Evolutionary conservation across 2,797 vertebrate species (phyloP), one percentile per base, ranked within the genome.

Genomic region (Muscicapa comitata): DNA sequence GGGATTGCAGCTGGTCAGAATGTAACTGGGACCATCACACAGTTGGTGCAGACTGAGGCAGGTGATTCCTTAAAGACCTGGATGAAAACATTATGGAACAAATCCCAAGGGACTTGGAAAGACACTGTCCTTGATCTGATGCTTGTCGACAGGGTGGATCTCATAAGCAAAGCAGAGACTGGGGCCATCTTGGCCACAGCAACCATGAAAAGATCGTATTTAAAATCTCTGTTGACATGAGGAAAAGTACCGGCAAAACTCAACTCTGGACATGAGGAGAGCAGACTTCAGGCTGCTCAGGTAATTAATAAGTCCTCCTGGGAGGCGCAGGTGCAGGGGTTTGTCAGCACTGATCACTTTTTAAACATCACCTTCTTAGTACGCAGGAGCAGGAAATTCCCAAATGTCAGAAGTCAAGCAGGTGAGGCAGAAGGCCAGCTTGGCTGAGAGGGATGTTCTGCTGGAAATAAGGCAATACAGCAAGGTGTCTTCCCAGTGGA

Each of bases 261-360:
- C 8, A 48, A 1, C 7, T 48, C 16, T 24, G 29, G 42, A 40
- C 24, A 20, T 20, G 29, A 73, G 13, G 40, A 55, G 11, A 63
- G 17, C 14, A 35, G 26, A 57, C 11, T 66, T 58, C 23, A 51
- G 61, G 12, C 4, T n/a, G 17, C n/a, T 51, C n/a, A 28, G 53
- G 23, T 18, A n/a, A 43, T 31, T 28, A 43, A 10, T 23, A 31
- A 50, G 17, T 23, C 12, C 10, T 35, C 28, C 21, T 58, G 18
- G 37, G 7, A 58, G 43, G 53, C 50, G 3, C 37, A n/a, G 23
- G 18, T 43, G 8, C 0, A 1, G 8, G 5, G 10, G 4, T 58
- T 21, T 57, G 21, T 26, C 61, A 18, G 5, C 1, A 0, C 14
- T 37, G 15, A 4, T 42, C 23, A 18, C 28, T 28, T 51, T 26